phyloP scores from a whole-genome alignment of 2,797 vertebrate species.

The Gouania willdenowi region DNA sequence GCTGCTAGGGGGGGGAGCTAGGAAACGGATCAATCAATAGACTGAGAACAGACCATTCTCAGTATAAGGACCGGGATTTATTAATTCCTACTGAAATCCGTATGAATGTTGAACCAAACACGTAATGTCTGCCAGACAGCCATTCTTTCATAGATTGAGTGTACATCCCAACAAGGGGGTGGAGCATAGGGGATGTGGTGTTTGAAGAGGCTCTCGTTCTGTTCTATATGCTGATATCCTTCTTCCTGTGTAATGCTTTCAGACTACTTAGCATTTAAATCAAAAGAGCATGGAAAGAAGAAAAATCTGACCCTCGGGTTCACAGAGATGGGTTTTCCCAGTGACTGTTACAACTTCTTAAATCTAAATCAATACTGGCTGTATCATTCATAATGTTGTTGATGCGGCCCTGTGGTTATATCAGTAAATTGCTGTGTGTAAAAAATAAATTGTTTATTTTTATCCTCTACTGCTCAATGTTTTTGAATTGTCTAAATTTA shows the following conservation, averaged over 20 bases:
- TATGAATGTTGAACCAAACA: slow-evolving; percentile 57
- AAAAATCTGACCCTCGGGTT: no score
- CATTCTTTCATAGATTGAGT: slow-evolving; percentile 45
- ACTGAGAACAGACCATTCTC: slow-evolving; percentile 28
- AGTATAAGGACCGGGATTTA: slow-evolving; percentile 42
- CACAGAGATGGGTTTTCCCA: background rate
- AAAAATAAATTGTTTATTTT: no score
- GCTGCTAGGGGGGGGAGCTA: slow-evolving; percentile 36
- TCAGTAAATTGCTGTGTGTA: no score
- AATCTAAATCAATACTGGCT: no score
- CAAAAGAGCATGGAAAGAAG: background rate
- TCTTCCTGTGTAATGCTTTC: slow-evolving; percentile 16
- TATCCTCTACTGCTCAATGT: no score
- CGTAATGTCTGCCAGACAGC: slow-evolving; percentile 27
- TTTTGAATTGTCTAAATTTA: no score
- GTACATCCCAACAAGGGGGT: slow-evolving; percentile 26
- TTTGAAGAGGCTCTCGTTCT: slow-evolving; percentile 21
- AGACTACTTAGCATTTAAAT: slow-evolving; percentile 27
- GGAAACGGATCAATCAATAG: slow-evolving; percentile 60
- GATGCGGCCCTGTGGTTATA: no score
- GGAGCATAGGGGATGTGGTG: no score
- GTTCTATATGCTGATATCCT: slow-evolving; percentile 28
- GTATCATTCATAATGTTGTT: no score
- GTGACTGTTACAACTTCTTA: no score
- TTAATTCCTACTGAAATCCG: slow-evolving; percentile 45